Conservation (phyloP, 2,888 invertebrate genomes). For the Saturnia japonica region DNA sequence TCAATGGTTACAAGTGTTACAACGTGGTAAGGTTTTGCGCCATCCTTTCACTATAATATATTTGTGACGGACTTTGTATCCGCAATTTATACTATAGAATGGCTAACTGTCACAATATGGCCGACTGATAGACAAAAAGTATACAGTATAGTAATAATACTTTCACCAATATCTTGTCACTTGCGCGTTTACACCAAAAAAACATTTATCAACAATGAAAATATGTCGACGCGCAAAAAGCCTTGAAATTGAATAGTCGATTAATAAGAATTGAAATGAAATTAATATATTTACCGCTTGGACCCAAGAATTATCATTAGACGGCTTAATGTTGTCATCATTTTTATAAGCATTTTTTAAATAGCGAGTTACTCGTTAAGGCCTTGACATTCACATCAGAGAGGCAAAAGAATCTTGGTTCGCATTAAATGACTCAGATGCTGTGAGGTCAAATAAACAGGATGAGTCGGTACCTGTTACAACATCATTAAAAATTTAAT, state of each 20-base stretch:
- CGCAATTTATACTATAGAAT: not conserved
- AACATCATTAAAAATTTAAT: slow-evolving; percentile 8
- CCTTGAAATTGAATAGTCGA: slow-evolving; percentile 49
- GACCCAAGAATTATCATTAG: not conserved
- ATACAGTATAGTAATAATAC: slow-evolving; percentile 57
- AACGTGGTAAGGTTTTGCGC: slow-evolving; percentile 24
- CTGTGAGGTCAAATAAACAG: slow-evolving; percentile 8
- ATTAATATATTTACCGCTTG: slow-evolving; percentile 45
- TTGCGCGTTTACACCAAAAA: slow-evolving; percentile 47
- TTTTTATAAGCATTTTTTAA: not conserved
- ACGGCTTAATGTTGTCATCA: not conserved
- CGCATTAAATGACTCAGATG: slow-evolving; percentile 18
- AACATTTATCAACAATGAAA: slow-evolving; percentile 47
- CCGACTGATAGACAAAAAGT: slow-evolving; percentile 46
- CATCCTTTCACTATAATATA: slow-evolving; percentile 37
- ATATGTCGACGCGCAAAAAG: slow-evolving; percentile 59
- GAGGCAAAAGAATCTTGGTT: slow-evolving; percentile 28
- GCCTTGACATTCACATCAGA: slow-evolving; percentile 9
- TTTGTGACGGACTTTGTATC: slow-evolving; percentile 1
- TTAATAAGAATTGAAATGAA: slow-evolving; percentile 58
- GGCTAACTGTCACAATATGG: slow-evolving; percentile 22
- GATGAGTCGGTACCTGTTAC: slow-evolving; percentile 12
- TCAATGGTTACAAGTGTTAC: slow-evolving; percentile 29
- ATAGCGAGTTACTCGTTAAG: not conserved
- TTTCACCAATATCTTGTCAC: slow-evolving; percentile 62